Percentiles rank a stretch among this genome's conserved stretches.
Evolutionary conservation across 2,113 vertebrate genomes (phyloP).

Genomic region (Hiodon alosoides): DNA sequence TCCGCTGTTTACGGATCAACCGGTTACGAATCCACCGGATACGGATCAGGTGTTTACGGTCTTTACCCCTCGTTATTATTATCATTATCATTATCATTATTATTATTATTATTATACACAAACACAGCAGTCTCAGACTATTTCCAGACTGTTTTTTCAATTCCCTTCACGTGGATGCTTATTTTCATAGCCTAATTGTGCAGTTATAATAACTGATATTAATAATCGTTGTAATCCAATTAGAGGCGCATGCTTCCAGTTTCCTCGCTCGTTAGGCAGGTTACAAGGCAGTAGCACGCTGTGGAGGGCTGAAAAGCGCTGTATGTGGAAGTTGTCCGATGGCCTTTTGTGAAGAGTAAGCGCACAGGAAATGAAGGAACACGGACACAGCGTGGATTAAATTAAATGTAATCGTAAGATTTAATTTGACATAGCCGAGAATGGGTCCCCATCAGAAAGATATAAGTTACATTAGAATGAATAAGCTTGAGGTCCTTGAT

Average conservation of each 20-base stretch:
- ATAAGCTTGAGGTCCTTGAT: slow-evolving; percentile 10
- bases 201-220: slow-evolving; percentile 13
- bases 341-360: slow-evolving; percentile 13
- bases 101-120: too few relatives aligned
- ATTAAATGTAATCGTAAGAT: slow-evolving; percentile 17
- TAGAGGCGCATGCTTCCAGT: neutral
- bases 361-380: slow-evolving; percentile 1
- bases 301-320: neutral
- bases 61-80: too few relatives aligned
- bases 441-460: neutral
- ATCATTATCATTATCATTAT: too few relatives aligned
- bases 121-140: neutral
- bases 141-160: neutral
- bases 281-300: neutral
- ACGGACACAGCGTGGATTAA: slow-evolving; percentile 18
- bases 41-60: too few relatives aligned
- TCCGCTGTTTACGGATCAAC: too few relatives aligned
- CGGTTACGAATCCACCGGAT: too few relatives aligned
- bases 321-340: neutral
- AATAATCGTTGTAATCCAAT: slow-evolving; percentile 17
- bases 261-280: neutral
- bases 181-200: slow-evolving; percentile 1
- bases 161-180: too few relatives aligned
- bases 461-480: slow-evolving; percentile 7
- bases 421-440: slow-evolving; percentile 20